Evolutionary conservation across 1,140 invertebrate genomes (phyloP).

Genomic region (Linepithema humile): DNA sequence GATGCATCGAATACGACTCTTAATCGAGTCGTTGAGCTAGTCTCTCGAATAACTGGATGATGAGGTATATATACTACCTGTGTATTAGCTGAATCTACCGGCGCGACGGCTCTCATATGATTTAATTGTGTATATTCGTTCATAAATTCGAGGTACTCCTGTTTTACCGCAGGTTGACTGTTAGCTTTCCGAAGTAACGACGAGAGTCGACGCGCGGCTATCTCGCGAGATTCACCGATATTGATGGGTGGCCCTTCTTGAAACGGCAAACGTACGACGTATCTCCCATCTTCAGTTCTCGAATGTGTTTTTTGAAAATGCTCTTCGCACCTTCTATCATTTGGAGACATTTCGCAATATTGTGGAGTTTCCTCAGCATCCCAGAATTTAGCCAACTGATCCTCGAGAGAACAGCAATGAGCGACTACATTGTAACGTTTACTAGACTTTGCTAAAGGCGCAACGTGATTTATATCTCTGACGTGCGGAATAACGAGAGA

Average conservation of each 20-base stretch:
- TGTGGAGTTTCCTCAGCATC: neutral
- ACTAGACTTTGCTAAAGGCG: too few relatives aligned
- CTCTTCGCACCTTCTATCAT: neutral
- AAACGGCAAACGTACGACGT: neutral
- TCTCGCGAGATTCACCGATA: neutral
- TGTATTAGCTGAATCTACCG: too few relatives aligned
- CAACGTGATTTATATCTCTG: too few relatives aligned
- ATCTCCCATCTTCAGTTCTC: neutral
- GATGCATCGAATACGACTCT: slow-evolving; percentile 56
- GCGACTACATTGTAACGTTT: neutral
- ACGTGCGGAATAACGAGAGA: too few relatives aligned
- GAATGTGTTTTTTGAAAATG: neutral
- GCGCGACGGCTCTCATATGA: neutral
- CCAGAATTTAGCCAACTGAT: neutral
- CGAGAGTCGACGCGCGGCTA: neutral
- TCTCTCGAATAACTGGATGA: neutral
- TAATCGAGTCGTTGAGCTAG: neutral
- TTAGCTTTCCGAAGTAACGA: neutral
- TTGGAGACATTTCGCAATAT: neutral
- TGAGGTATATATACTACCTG: slow-evolving; percentile 23
- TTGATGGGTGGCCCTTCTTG: neutral
- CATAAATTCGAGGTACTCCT: neutral
- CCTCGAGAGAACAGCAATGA: neutral
- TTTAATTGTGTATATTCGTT: neutral
- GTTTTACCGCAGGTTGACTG: neutral